Percentiles rank a stretch among this genome's conserved stretches.
These are phyloP conservation scores for Pandemis cinnamomeana DNA, from an alignment of 2,888 invertebrate species.

Conservation along the genomic window DNA sequence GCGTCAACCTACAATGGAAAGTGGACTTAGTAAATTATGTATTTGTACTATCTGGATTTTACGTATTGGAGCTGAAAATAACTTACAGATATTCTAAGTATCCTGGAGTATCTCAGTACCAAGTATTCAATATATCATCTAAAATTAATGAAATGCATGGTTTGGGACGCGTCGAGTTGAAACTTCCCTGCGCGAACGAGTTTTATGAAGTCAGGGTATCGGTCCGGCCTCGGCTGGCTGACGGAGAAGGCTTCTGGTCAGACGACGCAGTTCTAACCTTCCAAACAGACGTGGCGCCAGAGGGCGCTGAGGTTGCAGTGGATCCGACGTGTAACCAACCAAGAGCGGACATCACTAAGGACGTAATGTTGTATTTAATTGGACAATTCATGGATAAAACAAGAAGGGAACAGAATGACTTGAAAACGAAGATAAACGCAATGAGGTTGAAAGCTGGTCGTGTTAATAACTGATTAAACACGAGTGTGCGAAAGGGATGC, in stretches of 20 bases:
- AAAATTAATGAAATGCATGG: not conserved
- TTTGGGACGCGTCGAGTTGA: not conserved
- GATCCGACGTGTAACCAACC: not conserved
- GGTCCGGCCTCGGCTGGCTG: not conserved
- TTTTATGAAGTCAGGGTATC: not conserved
- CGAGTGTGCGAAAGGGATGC: no score
- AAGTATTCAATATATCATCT: not conserved
- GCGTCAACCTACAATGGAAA: rapidly evolving
- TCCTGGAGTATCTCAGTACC: not conserved
- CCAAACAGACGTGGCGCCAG: not conserved
- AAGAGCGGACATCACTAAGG: not conserved
- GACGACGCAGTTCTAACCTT: not conserved
- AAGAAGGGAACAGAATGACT: not conserved
- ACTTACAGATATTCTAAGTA: not conserved
- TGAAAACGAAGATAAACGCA: not conserved
- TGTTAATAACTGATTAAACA: not conserved
- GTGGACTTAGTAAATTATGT: not conserved
- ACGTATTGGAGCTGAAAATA: not conserved
- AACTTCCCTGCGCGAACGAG: not conserved
- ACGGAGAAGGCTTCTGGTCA: not conserved
- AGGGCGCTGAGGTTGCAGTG: not conserved
- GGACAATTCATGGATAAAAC: not conserved
- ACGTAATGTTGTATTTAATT: not conserved
- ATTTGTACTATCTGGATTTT: no score
- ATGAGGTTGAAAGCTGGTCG: not conserved